phyloP scores from a whole-genome alignment of 2,888 invertebrate species.

The Hetaerina titia region DNA sequence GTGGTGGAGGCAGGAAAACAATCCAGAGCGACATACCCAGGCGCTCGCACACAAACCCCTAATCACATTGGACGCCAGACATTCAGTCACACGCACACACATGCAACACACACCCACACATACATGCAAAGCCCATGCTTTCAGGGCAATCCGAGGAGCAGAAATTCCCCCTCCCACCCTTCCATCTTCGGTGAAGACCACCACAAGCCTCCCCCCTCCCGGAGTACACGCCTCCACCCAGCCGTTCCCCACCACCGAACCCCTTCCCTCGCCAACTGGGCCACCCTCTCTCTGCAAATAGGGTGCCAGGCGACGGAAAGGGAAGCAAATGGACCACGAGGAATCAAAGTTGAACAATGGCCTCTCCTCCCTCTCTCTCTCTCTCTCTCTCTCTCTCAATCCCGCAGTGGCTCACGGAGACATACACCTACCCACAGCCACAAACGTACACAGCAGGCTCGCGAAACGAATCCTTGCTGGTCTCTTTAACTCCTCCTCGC shows the following conservation, averaged over 20 bases:
- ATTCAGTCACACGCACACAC: slow-evolving; percentile 26
- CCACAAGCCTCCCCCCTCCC: neutral
- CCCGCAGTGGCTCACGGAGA: neutral
- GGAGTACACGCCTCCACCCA: neutral
- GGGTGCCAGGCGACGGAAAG: neutral
- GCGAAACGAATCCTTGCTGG: neutral
- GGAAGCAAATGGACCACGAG: slow-evolving; percentile 59
- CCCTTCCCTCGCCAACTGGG: neutral
- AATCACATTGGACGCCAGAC: slow-evolving; percentile 48
- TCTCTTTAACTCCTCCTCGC: neutral
- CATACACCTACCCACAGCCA: neutral
- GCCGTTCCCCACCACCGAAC: neutral
- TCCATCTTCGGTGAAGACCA: neutral
- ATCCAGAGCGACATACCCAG: slow-evolving; percentile 35
- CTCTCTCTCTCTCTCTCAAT: neutral
- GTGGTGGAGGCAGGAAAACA: slow-evolving; percentile 34
- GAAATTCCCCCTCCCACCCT: neutral
- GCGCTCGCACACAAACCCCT: slow-evolving; percentile 46
- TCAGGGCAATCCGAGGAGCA: slow-evolving; percentile 35
- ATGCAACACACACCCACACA: neutral
- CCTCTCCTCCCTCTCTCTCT: neutral
- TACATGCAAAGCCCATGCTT: neutral
- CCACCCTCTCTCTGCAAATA: slow-evolving; percentile 13
- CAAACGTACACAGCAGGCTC: neutral
- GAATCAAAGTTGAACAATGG: slow-evolving; percentile 67